These are phyloP conservation scores for Cephus rjabovi DNA, from an alignment of 2,888 invertebrate genomes.

Conservation along the genomic window DNA sequence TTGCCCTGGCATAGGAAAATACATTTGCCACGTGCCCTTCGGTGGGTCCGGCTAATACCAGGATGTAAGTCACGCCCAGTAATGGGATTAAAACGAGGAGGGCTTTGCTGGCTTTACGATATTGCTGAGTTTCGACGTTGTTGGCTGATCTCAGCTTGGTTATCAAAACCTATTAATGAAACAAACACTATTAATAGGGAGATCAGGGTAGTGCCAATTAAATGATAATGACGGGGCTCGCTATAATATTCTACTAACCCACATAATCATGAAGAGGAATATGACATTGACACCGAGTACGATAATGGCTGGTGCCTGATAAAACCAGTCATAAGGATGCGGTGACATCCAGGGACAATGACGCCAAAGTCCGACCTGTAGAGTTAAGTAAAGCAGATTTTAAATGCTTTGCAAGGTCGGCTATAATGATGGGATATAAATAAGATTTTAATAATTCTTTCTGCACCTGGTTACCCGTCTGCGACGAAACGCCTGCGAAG, in stretches of 20 bases:
- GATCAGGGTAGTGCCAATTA: not conserved
- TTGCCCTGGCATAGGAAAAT: constrained; percentile 83
- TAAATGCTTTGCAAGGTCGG: not conserved
- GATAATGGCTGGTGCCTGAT: constrained; percentile 84
- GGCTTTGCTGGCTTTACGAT: constrained; percentile 91
- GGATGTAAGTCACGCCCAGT: constrained; percentile 90
- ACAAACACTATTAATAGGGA: not conserved
- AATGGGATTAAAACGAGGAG: constrained; percentile 92
- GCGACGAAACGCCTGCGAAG: constrained; percentile 34
- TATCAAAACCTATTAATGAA: constrained; percentile 81
- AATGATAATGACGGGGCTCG: not conserved
- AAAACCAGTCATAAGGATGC: constrained; percentile 87
- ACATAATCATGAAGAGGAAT: constrained; percentile 88
- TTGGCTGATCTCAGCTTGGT: constrained; percentile 93
- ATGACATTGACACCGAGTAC: constrained; percentile 86
- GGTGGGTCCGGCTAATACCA: constrained; percentile 85
- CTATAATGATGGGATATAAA: not conserved
- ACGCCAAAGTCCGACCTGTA: constrained; percentile 47
- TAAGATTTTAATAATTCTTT: not conserved
- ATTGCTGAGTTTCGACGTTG: constrained; percentile 90
- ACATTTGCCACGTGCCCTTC: constrained; percentile 80
- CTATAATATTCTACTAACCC: constrained; percentile 72
- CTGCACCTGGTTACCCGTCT: not conserved
- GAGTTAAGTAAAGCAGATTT: not conserved
- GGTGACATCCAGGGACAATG: constrained; percentile 85